Evolutionary conservation across 2,797 vertebrate genomes (phyloP), one percentile per base, ranked within the genome.

Genomic region (Aplochiton taeniatus): DNA sequence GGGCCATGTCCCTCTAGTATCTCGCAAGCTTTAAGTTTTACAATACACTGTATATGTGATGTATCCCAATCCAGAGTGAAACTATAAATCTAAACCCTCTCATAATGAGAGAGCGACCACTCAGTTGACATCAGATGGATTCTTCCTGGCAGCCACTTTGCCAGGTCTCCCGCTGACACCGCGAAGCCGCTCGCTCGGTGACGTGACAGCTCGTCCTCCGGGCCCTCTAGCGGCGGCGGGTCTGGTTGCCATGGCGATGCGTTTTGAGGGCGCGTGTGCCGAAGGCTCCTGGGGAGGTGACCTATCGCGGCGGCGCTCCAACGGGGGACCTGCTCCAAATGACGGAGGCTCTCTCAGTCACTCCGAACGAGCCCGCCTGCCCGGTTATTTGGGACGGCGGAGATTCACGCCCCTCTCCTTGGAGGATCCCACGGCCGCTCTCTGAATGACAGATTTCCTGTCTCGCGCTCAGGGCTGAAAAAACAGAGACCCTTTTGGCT

Each of bases 161-260:
- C 17, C 47, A 49, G 31, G 47, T 58, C 20, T 47, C 47, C 55
- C 48, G 62, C 20, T 76, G 73, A 78, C 77, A 75, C 72, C 44
- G 63, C 74, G 48, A 72, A 51, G 54, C 49, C 66, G 57, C 81
- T 81, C 66, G 75, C 82, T 76, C 83, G 59, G 68, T 45, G 69
- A 68, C 13, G 14, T 79, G 85, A 80, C 80, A 81, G 63, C 74
- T 77, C 78, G 77, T 85, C 84, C 73, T 52, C 65, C 70, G 69
- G 65, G 59, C 67, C 51, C 65, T 44, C 50, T 64, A 4, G n/a
- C 14, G 17, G 68, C 60, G 19, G n/a, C n/a, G n/a, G n/a, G 65
- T 73, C 77, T 76, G 67, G 82, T 85, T 85, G 63, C 87, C 69
- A 69, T 69, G 73, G 85, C 31, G 58, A 85, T 13, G 5, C 48